Conservation (phyloP, 2,113 vertebrate species). For the Ptilonorhynchus violaceus region DNA sequence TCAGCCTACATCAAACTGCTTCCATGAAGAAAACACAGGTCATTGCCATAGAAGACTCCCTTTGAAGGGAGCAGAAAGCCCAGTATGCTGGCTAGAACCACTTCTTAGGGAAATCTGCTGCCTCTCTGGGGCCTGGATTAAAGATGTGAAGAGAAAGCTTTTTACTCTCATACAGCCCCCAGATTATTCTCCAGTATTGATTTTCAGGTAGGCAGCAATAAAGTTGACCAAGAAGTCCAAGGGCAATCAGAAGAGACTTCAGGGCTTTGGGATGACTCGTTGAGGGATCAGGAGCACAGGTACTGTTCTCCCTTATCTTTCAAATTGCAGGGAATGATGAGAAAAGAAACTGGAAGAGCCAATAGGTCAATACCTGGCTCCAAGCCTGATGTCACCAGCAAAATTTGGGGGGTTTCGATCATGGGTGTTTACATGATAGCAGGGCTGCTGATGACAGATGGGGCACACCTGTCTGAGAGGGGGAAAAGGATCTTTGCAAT, state of each 20-base stretch:
- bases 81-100: neutral
- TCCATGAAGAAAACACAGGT: neutral
- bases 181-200: neutral
- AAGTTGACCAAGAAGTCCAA: neutral
- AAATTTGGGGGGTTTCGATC: neutral
- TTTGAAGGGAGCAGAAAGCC: neutral
- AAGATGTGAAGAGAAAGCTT: neutral
- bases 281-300: neutral
- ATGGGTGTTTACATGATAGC: neutral
- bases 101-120: neutral
- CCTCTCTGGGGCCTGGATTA: neutral
- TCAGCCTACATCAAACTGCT: neutral
- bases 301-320: neutral
- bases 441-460: neutral
- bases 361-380: neutral
- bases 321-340: neutral
- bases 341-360: neutral
- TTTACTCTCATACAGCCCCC: neutral
- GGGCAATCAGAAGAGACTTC: neutral
- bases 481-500: neutral
- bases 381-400: fast-evolving
- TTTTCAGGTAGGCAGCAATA: neutral
- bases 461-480: neutral
- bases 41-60: neutral
- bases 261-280: neutral